Conservation (phyloP, 2,888 invertebrate species). For the Caenorhabditis wallacei region DNA sequence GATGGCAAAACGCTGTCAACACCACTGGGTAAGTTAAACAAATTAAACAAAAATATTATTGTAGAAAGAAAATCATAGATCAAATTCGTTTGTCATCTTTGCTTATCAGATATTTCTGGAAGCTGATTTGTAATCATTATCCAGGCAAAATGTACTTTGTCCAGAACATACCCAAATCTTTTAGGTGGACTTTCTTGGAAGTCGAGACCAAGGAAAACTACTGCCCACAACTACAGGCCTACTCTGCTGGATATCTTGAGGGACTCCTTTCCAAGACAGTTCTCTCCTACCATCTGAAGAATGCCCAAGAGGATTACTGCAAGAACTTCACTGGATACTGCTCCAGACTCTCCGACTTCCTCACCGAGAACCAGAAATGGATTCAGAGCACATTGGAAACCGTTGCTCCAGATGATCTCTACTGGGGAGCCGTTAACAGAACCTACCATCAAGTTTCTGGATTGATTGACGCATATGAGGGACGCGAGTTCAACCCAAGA, state of each 20-base stretch:
- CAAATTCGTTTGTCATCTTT: not conserved
- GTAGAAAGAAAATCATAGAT: not conserved
- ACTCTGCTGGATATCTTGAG: conserved; percentile 81
- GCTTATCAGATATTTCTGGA: not conserved
- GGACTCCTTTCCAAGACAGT: conserved; percentile 77
- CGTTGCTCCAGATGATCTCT: conserved; percentile 78
- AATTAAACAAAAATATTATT: not conserved
- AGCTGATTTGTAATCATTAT: conserved; percentile 13
- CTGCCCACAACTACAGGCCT: conserved; percentile 78
- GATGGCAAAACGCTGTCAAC: conserved; percentile 81
- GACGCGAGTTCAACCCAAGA: conserved; percentile 66
- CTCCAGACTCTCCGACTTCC: conserved; percentile 73
- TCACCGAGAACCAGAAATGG: conserved; percentile 78
- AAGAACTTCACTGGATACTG: conserved; percentile 81
- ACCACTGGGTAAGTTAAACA: conserved; percentile 77
- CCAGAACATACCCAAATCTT: no score
- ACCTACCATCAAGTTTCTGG: conserved; percentile 79
- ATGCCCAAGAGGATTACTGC: conserved; percentile 78
- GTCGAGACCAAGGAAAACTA: conserved; percentile 76
- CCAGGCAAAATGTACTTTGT: conserved; percentile 1
- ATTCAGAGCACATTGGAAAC: conserved; percentile 74
- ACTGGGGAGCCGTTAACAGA: conserved; percentile 81
- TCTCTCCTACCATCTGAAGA: conserved; percentile 74
- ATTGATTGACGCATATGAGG: conserved; percentile 75
- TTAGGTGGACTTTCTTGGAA: conserved; percentile 76